phyloP scores from a whole-genome alignment of 30 jellyfish, hydroid and myxozoan genomes.

The Clytia hemisphaerica region DNA sequence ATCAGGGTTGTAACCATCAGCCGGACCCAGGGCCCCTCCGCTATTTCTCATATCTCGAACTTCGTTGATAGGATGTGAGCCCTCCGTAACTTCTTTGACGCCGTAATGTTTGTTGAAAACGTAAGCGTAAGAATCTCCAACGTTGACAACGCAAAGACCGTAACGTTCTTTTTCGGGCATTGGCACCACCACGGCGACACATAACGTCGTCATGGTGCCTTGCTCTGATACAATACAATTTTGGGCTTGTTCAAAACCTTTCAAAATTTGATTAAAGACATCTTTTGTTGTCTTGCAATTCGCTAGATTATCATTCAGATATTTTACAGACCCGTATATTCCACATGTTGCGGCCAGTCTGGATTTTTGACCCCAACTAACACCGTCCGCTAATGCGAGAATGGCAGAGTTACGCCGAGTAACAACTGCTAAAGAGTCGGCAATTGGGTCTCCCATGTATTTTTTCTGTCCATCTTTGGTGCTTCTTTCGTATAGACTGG shows the following conservation, averaged over 20 bases:
- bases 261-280: constrained; percentile 52
- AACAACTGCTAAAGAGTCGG: constrained; percentile 66
- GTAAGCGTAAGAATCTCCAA: constrained; percentile 82
- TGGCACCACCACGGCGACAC: constrained; percentile 81
- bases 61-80: constrained; percentile 67
- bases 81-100: constrained; percentile 83
- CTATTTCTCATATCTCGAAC: constrained; percentile 78
- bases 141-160: constrained; percentile 85
- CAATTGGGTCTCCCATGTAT: constrained; percentile 78
- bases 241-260: constrained; percentile 72
- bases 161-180: constrained; percentile 65
- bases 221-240: constrained; percentile 56
- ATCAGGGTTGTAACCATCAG: constrained; percentile 90
- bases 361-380: constrained; percentile 88
- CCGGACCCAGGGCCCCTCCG: constrained; percentile 96
- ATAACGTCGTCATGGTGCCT: constrained; percentile 73
- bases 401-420: constrained; percentile 54
- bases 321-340: constrained; percentile 61
- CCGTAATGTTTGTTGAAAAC: constrained; percentile 53
- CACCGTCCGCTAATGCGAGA: constrained; percentile 86
- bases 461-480: constrained; percentile 11
- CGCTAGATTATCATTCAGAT: constrained; percentile 10
- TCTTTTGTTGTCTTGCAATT: constrained; percentile 44
- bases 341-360: constrained; percentile 67
- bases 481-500: constrained; percentile 51